Conservation (phyloP, 2,888 invertebrate species). For the Dicyrtomina minuta region DNA sequence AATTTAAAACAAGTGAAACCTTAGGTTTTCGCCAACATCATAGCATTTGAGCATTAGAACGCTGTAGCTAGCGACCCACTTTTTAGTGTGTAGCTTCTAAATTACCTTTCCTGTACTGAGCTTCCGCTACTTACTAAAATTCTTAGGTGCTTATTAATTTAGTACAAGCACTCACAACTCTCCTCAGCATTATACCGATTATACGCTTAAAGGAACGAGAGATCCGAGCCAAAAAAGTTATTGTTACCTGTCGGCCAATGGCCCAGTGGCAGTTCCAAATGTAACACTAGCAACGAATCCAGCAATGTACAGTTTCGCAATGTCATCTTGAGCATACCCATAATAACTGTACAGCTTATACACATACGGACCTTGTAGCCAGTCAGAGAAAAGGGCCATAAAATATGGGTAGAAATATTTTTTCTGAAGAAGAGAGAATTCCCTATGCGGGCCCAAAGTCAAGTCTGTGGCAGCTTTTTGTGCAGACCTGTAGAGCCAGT, state of each 20-base stretch:
- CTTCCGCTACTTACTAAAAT: no score
- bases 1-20: no score
- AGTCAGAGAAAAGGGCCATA: slow-evolving; percentile 63
- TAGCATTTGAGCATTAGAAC: no score
- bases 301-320: slow-evolving; percentile 62
- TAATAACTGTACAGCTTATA: slow-evolving; percentile 64
- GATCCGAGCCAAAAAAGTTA: no score
- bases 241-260: slow-evolving; percentile 60
- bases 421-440: slow-evolving; percentile 59
- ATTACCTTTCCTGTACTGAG: no score
- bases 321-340: slow-evolving; percentile 62
- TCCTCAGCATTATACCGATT: no score
- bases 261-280: slow-evolving; percentile 62
- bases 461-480: slow-evolving; percentile 42
- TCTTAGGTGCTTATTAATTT: no score
- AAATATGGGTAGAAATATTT: slow-evolving; percentile 62
- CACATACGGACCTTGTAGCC: slow-evolving; percentile 65
- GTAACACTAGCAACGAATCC: slow-evolving; percentile 64
- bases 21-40: no score
- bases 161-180: no score
- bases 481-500: slow-evolving; percentile 44
- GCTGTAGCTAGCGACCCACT: no score
- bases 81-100: no score
- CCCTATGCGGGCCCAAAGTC: slow-evolving; percentile 55
- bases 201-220: no score